Evolutionary conservation across 30 jellyfish, hydroid and myxozoan genomes (phyloP).

Genomic region (Morbakka virulenta): DNA sequence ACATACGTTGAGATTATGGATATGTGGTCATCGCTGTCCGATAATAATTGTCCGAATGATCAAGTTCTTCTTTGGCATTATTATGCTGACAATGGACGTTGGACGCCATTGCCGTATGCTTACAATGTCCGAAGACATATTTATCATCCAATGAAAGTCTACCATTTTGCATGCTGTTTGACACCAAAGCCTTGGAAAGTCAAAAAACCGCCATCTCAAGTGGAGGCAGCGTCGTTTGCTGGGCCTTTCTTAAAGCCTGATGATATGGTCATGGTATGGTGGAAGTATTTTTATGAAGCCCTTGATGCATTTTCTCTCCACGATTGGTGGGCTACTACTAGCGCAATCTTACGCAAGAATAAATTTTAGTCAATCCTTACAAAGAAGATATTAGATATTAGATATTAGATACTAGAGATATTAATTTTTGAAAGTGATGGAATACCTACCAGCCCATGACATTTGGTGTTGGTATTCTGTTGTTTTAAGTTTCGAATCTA

Average conservation of each 20-base stretch:
- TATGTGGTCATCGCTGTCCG: slow-evolving; percentile 89
- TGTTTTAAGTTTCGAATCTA: too few relatives aligned
- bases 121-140: slow-evolving; percentile 88
- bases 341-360: too few relatives aligned
- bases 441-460: too few relatives aligned
- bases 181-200: slow-evolving; percentile 96
- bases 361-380: too few relatives aligned
- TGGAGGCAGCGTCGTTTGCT: slow-evolving; percentile 19
- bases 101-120: slow-evolving; percentile 95
- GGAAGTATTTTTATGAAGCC: slow-evolving; percentile 84
- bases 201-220: slow-evolving; percentile 38
- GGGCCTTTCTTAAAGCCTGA: slow-evolving; percentile 82
- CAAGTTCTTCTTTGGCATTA: slow-evolving; percentile 94
- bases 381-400: too few relatives aligned
- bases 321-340: slow-evolving; percentile 95
- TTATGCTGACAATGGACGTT: slow-evolving; percentile 87
- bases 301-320: slow-evolving; percentile 52
- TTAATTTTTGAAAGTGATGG: too few relatives aligned
- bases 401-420: too few relatives aligned
- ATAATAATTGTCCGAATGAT: slow-evolving; percentile 82
- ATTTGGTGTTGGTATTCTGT: too few relatives aligned
- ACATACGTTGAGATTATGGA: slow-evolving; percentile 71
- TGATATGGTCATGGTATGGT: slow-evolving; percentile 85
- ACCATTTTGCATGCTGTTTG: slow-evolving; percentile 96
- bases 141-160: slow-evolving; percentile 93